Base-by-base conservation (phyloP, 2,888 invertebrate genomes). In the Hedya salicella region DNA sequence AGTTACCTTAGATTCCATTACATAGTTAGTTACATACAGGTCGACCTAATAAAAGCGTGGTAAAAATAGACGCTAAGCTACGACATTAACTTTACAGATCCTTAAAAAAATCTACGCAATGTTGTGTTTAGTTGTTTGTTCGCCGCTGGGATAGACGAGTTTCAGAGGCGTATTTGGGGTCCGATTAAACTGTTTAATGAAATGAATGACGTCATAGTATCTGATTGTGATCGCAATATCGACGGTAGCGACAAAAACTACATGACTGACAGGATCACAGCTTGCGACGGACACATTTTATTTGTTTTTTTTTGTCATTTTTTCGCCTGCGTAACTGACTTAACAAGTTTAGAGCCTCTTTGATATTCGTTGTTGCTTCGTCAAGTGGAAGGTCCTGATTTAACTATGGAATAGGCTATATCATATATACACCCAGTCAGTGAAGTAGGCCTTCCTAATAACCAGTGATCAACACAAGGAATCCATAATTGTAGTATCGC, bases 211-310 rank as follows among this genome's bases (percentile, higher is more conserved):
- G 25, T 54, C 54, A 54, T 21, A 11, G 14, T 25, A 11, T 40
- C 19, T 54, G 39, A 54, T 54, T 40, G 25, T 54, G 25, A 54
- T 54, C 54, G 11, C 14, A 14, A 19, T n/a, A 36, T 19, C 13
- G 19, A 25, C 9, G 3, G 36, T 5, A 8, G 11, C 36, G 40
- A 54, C 9, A 54, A 54, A 42, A 54, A 54, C 54, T 13, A 25
- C 3, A 14, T n/a, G 39, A 40, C 21, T 25, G 40, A 21, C 39
- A 36, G 3, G 21, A 19, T 44, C 11, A 17, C 44, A 46, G 44
- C n/a, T 11, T 44, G 9, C 25, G 21, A 54, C 13, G 39, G 16
- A 54, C 25, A 14, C 4, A 6, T 19, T 54, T 39, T 53, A 16
- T 54, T 21, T 13, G 19, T 21, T 21, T 48, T 48, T 48, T 48